Percentiles rank a stretch among this genome's conserved stretches.
Evolutionary conservation across 1,140 invertebrate species (phyloP).

Genomic region (Eumaeus atala): DNA sequence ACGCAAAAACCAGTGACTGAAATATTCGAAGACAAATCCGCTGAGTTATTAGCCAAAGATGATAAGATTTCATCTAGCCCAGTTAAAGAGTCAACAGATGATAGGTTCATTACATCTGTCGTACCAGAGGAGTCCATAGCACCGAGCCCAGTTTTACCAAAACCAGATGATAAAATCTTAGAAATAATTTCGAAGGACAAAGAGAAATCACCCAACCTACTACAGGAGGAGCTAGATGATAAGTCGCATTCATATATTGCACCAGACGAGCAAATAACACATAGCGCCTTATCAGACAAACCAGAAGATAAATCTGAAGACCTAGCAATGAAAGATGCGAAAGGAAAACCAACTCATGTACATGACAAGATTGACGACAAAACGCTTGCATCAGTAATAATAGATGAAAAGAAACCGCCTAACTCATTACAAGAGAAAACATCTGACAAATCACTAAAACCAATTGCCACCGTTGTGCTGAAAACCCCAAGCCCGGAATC

Average conservation of each 20-base stretch:
- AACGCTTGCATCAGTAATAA: too few relatives aligned
- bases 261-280: too few relatives aligned
- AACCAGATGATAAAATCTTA: neutral
- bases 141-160: neutral
- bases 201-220: slow-evolving; percentile 9
- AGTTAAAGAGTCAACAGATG: too few relatives aligned
- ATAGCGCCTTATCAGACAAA: too few relatives aligned
- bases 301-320: neutral
- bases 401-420: too few relatives aligned
- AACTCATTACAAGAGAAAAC: too few relatives aligned
- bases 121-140: too few relatives aligned
- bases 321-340: neutral
- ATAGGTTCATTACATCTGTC: too few relatives aligned
- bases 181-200: slow-evolving; percentile 3
- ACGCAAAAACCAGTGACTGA: neutral
- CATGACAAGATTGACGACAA: neutral
- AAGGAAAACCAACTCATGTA: slow-evolving; percentile 14
- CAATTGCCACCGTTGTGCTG: too few relatives aligned
- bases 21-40: slow-evolving; percentile 16
- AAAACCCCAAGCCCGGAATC: too few relatives aligned
- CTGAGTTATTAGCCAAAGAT: slow-evolving; percentile 13
- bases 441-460: too few relatives aligned
- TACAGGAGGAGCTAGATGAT: slow-evolving; percentile 4
- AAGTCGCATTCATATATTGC: too few relatives aligned
- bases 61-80: slow-evolving; percentile 17